Conservation (phyloP, 2,797 vertebrate genomes). For the Sebastes paucispinis region DNA sequence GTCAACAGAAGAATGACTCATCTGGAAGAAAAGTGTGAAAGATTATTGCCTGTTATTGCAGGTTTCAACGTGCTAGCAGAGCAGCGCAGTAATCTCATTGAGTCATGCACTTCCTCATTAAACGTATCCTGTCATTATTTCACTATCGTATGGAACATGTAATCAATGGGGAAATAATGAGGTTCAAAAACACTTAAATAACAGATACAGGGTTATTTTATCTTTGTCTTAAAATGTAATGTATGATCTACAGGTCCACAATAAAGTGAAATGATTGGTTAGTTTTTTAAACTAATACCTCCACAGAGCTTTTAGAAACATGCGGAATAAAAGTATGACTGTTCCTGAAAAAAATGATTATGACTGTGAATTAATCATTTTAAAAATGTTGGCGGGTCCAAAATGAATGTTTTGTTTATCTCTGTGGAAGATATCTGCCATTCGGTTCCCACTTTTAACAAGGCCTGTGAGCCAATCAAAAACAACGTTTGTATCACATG, state of each 20-base stretch:
- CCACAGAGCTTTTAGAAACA: too few relatives aligned
- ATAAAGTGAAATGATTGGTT: background rate
- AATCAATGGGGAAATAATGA: background rate
- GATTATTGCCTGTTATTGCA: conserved; percentile 8
- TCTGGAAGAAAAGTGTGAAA: background rate
- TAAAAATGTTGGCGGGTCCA: too few relatives aligned
- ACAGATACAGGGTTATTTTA: background rate
- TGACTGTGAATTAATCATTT: too few relatives aligned
- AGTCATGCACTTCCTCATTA: conserved; percentile 11
- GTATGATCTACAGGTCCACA: background rate
- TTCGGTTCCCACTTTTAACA: too few relatives aligned
- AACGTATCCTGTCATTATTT: background rate
- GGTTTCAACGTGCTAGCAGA: conserved; percentile 48
- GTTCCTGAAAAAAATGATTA: too few relatives aligned
- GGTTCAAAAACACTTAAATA: background rate
- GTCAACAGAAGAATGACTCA: background rate
- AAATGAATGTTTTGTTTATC: too few relatives aligned
- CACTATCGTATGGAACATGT: background rate
- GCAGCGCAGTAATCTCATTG: background rate
- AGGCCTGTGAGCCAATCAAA: too few relatives aligned
- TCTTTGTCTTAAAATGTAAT: background rate
- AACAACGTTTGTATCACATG: too few relatives aligned
- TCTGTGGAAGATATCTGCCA: too few relatives aligned
- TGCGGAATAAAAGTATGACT: too few relatives aligned
- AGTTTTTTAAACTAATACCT: background rate